A percentile compares a stretch with the other conserved stretches of the same genome.
phyloP scores from a whole-genome alignment of 2,113 vertebrate species.

The Acrocephalus kingi region DNA sequence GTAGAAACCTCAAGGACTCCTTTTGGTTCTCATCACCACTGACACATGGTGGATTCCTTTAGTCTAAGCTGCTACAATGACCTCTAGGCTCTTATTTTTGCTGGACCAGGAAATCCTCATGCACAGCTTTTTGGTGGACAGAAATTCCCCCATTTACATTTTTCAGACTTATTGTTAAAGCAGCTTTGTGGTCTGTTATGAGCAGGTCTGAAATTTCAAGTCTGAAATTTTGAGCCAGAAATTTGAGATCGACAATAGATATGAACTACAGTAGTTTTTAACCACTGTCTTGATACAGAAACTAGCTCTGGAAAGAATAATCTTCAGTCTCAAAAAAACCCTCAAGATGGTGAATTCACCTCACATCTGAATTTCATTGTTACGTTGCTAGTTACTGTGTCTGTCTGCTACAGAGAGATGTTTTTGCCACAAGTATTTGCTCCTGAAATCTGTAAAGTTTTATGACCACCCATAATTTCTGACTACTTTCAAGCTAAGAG shows the following conservation, averaged over 20 bases:
- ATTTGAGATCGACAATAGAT: not conserved
- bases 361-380: not conserved
- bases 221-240: not conserved
- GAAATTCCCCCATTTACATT: not conserved
- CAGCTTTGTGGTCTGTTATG: not conserved
- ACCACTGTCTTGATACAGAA: not conserved
- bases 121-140: not conserved
- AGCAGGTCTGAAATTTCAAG: not conserved
- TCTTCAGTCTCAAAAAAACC: not conserved
- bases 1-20: not conserved
- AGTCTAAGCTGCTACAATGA: not conserved
- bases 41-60: not conserved
- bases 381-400: not conserved
- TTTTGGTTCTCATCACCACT: not conserved
- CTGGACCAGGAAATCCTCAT: not conserved
- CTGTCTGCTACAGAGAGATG: not conserved
- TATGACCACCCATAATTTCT: not conserved
- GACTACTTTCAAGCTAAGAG: not conserved
- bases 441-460: not conserved
- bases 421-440: not conserved
- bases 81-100: not conserved
- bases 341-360: not conserved
- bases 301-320: not conserved
- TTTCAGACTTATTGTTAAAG: not conserved
- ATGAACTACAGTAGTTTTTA: not conserved